Percentiles rank a stretch among this genome's conserved stretches.
These are phyloP conservation scores for Cyclargus thomasi DNA, from an alignment of 1,140 invertebrate genomes.

Conservation along the genomic window DNA sequence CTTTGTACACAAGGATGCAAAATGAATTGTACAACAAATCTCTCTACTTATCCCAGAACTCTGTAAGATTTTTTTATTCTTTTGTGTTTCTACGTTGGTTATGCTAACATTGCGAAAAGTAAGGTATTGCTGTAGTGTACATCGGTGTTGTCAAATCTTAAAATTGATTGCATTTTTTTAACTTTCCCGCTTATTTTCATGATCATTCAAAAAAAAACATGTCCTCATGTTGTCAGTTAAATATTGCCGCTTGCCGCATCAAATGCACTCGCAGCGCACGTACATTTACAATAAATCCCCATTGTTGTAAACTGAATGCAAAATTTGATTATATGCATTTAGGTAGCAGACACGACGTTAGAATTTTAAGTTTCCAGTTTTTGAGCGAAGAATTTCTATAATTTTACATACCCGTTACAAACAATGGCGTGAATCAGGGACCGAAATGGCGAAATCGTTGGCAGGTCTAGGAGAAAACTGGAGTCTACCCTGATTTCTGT, in stretches of 20 bases:
- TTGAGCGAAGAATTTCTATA: conserved; percentile 33
- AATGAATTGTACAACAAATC: no score
- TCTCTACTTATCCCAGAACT: no score
- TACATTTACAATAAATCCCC: conserved; percentile 69
- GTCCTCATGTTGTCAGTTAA: background rate
- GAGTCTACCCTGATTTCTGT: background rate
- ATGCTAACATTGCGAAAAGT: no score
- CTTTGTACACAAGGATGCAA: no score
- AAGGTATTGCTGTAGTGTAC: no score
- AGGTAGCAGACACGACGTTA: conserved; percentile 55
- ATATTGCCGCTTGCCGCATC: conserved; percentile 55
- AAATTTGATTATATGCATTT: conserved; percentile 69
- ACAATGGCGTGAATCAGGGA: conserved; percentile 8
- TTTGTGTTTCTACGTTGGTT: no score
- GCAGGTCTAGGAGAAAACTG: conserved; percentile 1
- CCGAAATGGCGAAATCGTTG: conserved; percentile 4
- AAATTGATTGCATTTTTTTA: no score
- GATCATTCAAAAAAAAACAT: conserved; percentile 43
- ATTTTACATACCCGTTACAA: conserved; percentile 19
- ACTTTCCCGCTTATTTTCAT: no score
- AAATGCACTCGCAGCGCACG: conserved; percentile 51
- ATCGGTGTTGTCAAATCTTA: no score
- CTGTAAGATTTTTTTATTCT: no score
- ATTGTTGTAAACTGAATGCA: conserved; percentile 65
- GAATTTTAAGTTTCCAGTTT: conserved; percentile 46